A percentile compares a stretch with the other conserved stretches of the same genome.
phyloP scores from a whole-genome alignment of 2,888 invertebrate genomes.

The Yponomeuta malinellus region DNA sequence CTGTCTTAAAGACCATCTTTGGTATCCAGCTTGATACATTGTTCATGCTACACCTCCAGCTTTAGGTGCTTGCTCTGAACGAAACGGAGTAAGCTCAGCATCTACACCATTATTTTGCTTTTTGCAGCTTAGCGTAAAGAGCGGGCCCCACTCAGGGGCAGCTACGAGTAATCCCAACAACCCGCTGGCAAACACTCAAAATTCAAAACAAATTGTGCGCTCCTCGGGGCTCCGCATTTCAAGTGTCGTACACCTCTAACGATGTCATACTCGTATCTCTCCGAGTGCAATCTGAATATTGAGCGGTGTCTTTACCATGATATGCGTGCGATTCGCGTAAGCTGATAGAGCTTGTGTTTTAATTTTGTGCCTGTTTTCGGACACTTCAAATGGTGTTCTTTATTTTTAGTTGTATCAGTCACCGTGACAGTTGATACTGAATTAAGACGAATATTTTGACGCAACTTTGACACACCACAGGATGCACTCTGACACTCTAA shows the following conservation, averaged over 20 bases:
- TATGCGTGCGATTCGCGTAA: not conserved
- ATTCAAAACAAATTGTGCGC: conserved; percentile 9
- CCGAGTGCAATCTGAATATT: conserved; percentile 10
- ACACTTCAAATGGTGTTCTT: no score
- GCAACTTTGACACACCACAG: no score
- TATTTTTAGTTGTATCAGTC: no score
- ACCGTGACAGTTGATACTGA: no score
- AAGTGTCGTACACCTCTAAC: not conserved
- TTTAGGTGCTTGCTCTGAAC: no score
- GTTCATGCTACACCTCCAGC: no score
- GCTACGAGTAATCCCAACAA: not conserved
- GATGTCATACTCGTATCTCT: conserved; percentile 5
- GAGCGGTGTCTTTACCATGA: not conserved
- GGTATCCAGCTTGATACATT: no score
- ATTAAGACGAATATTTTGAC: no score
- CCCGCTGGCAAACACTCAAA: conserved; percentile 1
- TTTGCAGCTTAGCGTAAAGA: not conserved
- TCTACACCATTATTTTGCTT: not conserved
- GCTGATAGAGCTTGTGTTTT: no score
- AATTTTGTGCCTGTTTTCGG: no score
- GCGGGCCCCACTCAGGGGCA: not conserved
- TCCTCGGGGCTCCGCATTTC: not conserved
- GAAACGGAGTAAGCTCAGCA: not conserved
- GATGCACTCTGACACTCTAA: no score
- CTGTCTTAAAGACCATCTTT: no score